Conservation (phyloP, 1,140 invertebrate species). For the Ceratosolen solmsi region DNA sequence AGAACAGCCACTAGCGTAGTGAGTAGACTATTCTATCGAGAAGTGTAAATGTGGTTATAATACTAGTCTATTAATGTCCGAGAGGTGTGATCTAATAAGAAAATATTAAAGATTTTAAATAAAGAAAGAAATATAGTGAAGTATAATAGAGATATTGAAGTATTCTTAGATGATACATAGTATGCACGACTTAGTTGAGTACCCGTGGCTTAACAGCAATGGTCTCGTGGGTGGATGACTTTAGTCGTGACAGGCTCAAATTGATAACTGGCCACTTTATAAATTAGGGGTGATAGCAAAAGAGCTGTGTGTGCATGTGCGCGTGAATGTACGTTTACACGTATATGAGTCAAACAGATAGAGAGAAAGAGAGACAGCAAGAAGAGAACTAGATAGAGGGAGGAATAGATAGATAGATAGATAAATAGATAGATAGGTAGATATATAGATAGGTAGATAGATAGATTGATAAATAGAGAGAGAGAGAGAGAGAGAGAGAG, state of each 20-base stretch:
- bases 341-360: not conserved
- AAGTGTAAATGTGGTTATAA: too few species aligned
- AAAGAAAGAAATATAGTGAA: slow-evolving; percentile 46
- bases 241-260: slow-evolving; percentile 8
- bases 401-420: not conserved
- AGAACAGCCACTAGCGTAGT: too few species aligned
- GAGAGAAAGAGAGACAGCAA: not conserved
- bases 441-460: not conserved
- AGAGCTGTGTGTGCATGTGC: not conserved
- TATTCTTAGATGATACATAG: slow-evolving; percentile 39
- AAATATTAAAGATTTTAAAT: too few species aligned
- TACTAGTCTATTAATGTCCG: too few species aligned
- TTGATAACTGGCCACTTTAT: not conserved
- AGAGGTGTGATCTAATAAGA: not conserved
- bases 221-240: slow-evolving; percentile 47
- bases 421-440: not conserved
- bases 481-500: slow-evolving; percentile 4
- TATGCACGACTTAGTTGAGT: slow-evolving; percentile 67
- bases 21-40: too few species aligned
- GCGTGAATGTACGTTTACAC: not conserved
- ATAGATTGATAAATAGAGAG: not conserved
- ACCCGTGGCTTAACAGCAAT: slow-evolving; percentile 60
- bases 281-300: not conserved
- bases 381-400: not conserved
- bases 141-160: slow-evolving; percentile 51